Evolutionary conservation across 2,797 vertebrate genomes (phyloP).

Genomic region (Microctenopoma stevenorrisi): DNA sequence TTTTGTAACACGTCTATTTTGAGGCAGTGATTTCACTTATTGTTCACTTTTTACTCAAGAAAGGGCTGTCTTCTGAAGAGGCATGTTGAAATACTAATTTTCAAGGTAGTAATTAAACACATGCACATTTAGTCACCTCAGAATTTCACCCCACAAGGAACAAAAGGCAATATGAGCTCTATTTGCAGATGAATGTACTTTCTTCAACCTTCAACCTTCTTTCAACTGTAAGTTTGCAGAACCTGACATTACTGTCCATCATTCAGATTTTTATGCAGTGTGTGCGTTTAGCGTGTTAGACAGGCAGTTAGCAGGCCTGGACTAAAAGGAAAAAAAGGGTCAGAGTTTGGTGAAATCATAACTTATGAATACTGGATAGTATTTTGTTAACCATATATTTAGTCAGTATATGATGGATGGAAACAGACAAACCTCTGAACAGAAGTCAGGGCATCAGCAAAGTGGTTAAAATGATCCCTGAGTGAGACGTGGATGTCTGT

Average conservation of each 20-base stretch:
- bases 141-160: constrained; percentile 22
- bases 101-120: constrained; percentile 40
- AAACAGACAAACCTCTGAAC: too few relatives aligned
- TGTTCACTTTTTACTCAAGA: constrained; percentile 12
- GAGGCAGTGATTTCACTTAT: constrained; percentile 5
- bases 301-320: not conserved
- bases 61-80: constrained; percentile 2
- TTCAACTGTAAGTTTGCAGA: constrained; percentile 22
- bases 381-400: constrained; percentile 17
- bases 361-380: not conserved
- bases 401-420: too few relatives aligned
- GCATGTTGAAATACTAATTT: constrained; percentile 38
- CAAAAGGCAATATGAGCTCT: constrained; percentile 26
- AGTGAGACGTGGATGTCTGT: too few relatives aligned
- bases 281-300: constrained; percentile 2
- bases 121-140: constrained; percentile 5
- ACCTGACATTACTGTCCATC: constrained; percentile 52
- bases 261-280: constrained; percentile 10
- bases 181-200: constrained; percentile 8
- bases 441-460: too few relatives aligned
- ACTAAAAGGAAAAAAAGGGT: constrained; percentile 2
- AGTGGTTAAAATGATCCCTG: too few relatives aligned
- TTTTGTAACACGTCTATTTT: constrained; percentile 16
- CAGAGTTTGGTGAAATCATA: constrained; percentile 17
- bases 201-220: constrained; percentile 8